Evolutionary conservation across 2,888 invertebrate species (phyloP), one percentile per base, ranked within the genome.

Genomic region (Acronicta leporina): DNA sequence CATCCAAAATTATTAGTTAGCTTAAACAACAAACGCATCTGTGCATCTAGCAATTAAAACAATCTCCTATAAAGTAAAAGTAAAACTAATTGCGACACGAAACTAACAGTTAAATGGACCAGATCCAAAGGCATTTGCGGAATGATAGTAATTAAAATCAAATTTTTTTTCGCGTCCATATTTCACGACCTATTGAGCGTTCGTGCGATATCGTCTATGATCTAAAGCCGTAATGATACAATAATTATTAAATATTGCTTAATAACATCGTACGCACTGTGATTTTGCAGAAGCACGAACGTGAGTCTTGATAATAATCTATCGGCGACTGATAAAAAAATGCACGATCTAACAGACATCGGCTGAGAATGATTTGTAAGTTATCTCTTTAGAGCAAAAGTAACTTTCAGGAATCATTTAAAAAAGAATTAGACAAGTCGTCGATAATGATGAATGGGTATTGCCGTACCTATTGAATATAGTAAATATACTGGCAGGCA

Each of bases 241-340:
- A 57, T 33, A 33, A 33, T 58, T 27, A 58, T 44, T 56, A 42
- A 59, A 71, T 44, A 63, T 42, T 38, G 30, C 25, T 47, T 45
- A 30, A 47, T 67, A 55, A 49, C 40, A 41, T 44, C 16, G 6
- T 41, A 71, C 16, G 53, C 43, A 44, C 35, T 40, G 48, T 44
- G 35, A 45, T 67, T 65, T 56, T 52, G 11, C 45, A 41, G 14
- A 9, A 50, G 10, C 60, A 68, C 65, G 70, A 64, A 59, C 51
- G 42, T 63, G 14, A 42, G 42, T 38, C 30, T 47, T 11, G 9
- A 16, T 38, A 51, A 47, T 41, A 47, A 68, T 68, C 41, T 56
- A 53, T 38, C 15, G 35, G 42, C 27, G 43, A 38, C 27, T 27
- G 8, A 5, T 40, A 57, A 44, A 50, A n/a, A 49, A 48, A n/a